Percentiles rank a stretch among this genome's conserved stretches.
Conservation (phyloP, 2,888 invertebrate species). For the Cheilosia pagana region DNA sequence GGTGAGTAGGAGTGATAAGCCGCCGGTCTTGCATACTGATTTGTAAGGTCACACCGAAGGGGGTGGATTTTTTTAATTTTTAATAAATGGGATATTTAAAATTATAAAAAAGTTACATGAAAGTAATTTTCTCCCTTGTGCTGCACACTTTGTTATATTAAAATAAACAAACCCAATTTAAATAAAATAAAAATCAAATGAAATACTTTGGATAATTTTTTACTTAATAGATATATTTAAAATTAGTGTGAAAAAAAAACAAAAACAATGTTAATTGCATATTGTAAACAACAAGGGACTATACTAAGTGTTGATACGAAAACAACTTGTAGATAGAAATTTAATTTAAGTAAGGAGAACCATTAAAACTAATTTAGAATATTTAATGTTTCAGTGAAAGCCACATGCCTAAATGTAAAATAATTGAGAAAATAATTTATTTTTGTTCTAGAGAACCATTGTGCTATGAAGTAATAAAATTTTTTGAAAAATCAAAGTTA, state of each 20-base stretch:
- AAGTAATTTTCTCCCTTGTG: conserved; percentile 5
- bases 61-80: not conserved
- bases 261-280: conserved; percentile 5
- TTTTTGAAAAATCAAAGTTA: conserved; percentile 9
- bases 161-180: not conserved
- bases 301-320: conserved; percentile 16
- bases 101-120: not conserved
- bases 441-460: conserved; percentile 14
- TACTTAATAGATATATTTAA: conserved; percentile 29
- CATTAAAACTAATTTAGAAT: conserved; percentile 3
- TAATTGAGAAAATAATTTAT: conserved; percentile 8
- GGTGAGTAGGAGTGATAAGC: conserved; percentile 73
- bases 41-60: conserved; percentile 77
- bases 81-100: not conserved
- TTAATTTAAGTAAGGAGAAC: conserved; percentile 22
- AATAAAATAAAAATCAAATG: conserved; percentile 4
- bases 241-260: conserved; percentile 17
- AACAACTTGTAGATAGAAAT: conserved; percentile 57
- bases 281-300: conserved; percentile 50
- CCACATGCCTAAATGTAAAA: conserved; percentile 46
- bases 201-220: conserved; percentile 37
- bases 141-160: conserved; percentile 18
- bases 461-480: conserved; percentile 16
- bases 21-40: conserved; percentile 81
- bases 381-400: conserved; percentile 29